A percentile compares a stretch with the other conserved stretches of the same genome.
These are phyloP conservation scores for Biston betularia DNA, from an alignment of 2,888 invertebrate genomes.

Conservation along the genomic window DNA sequence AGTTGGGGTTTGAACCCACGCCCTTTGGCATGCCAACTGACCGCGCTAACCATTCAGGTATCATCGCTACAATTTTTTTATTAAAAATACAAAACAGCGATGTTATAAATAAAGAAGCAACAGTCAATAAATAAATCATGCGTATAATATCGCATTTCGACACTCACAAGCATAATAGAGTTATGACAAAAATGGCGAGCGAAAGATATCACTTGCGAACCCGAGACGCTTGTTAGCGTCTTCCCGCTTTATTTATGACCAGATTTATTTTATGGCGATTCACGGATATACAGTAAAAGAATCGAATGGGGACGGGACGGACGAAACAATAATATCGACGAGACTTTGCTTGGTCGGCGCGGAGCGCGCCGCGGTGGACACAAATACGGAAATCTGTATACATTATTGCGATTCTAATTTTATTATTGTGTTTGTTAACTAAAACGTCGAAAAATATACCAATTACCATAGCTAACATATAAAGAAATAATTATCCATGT, in stretches of 20 bases:
- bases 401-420: neutral
- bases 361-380: slow-evolving; percentile 4
- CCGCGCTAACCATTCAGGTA: too few relatives aligned
- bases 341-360: slow-evolving; percentile 36
- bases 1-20: too few relatives aligned
- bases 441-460: too few relatives aligned
- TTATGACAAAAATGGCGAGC: slow-evolving; percentile 83
- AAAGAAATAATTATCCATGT: too few relatives aligned
- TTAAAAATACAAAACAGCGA: slow-evolving; percentile 12
- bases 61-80: neutral
- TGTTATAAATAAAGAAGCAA: slow-evolving; percentile 28
- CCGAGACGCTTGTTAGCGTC: slow-evolving; percentile 86
- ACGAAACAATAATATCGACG: slow-evolving; percentile 66
- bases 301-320: slow-evolving; percentile 65
- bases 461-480: too few relatives aligned
- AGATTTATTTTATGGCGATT: slow-evolving; percentile 85
- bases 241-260: slow-evolving; percentile 82
- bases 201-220: slow-evolving; percentile 84
- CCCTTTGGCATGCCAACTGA: too few relatives aligned
- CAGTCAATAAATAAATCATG: slow-evolving; percentile 68
- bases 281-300: slow-evolving; percentile 63
- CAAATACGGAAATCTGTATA: neutral
- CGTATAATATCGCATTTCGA: slow-evolving; percentile 79
- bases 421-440: too few relatives aligned
- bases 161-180: slow-evolving; percentile 80